A percentile compares a stretch with the other conserved stretches of the same genome.
These are phyloP conservation scores for Cheirogaleus major DNA, from an alignment of 2,797 vertebrate species.

Conservation along the genomic window DNA sequence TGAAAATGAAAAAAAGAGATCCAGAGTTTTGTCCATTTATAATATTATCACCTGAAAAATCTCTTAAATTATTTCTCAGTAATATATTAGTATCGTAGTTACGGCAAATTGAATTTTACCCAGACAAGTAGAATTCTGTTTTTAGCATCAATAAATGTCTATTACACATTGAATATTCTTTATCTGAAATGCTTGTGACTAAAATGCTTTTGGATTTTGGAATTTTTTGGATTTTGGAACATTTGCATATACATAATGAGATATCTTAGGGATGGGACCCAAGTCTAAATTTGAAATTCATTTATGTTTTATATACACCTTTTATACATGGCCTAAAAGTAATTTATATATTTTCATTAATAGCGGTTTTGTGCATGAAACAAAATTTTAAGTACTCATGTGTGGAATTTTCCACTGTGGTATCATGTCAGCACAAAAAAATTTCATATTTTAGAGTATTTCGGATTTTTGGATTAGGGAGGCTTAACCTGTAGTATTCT, in stretches of 20 bases:
- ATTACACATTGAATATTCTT: neutral
- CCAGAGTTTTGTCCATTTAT: neutral
- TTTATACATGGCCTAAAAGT: neutral
- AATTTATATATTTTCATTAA: neutral
- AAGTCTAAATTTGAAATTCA: neutral
- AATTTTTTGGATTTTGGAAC: neutral
- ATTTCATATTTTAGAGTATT: neutral
- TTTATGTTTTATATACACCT: neutral
- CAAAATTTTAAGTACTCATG: neutral
- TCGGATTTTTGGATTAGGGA: neutral
- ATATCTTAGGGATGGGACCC: neutral
- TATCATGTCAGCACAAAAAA: neutral
- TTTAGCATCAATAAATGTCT: neutral
- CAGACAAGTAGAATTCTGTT: neutral
- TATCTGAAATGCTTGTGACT: neutral
- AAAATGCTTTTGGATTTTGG: neutral
- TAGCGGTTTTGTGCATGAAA: neutral
- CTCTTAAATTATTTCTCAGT: neutral
- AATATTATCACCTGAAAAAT: neutral
- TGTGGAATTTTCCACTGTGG: neutral
- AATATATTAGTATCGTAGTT: neutral
- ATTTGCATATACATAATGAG: neutral
- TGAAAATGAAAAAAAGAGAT: neutral
- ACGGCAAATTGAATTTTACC: neutral
- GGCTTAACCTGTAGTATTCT: neutral